These are phyloP conservation scores for Tenodera sinensis DNA, from an alignment of 2,888 invertebrate species.

Conservation along the genomic window DNA sequence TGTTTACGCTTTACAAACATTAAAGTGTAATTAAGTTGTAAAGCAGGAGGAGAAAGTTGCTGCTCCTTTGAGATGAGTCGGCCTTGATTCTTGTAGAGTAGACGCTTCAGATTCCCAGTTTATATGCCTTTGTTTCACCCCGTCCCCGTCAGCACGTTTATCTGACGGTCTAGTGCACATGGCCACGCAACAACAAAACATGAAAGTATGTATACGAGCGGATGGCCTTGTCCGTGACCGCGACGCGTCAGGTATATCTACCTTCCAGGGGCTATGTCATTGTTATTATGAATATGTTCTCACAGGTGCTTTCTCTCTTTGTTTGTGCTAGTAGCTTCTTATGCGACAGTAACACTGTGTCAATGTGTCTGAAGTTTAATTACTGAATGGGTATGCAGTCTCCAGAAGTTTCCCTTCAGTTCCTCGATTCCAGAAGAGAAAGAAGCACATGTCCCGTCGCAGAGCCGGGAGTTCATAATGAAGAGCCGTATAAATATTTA, in stretches of 20 bases:
- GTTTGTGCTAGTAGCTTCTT: not conserved
- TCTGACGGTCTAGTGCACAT: not conserved
- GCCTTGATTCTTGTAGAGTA: not conserved
- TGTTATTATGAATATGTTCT: not conserved
- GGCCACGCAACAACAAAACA: not conserved
- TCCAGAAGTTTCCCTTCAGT: too few species aligned
- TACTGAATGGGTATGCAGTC: too few species aligned
- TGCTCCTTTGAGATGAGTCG: not conserved
- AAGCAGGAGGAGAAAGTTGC: not conserved
- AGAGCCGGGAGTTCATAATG: too few species aligned
- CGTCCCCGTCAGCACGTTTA: not conserved
- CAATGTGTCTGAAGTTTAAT: too few species aligned
- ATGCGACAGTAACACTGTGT: too few species aligned
- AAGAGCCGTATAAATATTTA: too few species aligned
- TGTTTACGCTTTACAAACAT: not conserved
- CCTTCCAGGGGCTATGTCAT: not conserved
- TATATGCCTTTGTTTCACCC: not conserved
- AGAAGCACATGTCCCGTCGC: too few species aligned
- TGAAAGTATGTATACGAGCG: constrained; percentile 5
- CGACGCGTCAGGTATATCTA: too few species aligned
- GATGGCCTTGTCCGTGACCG: constrained; percentile 11
- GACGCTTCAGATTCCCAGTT: not conserved
- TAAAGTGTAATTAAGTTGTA: not conserved
- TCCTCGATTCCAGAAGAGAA: too few species aligned
- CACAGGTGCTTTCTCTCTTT: constrained; percentile 1